Conservation (phyloP, 2,888 invertebrate species). For the Abscondita cerata region DNA sequence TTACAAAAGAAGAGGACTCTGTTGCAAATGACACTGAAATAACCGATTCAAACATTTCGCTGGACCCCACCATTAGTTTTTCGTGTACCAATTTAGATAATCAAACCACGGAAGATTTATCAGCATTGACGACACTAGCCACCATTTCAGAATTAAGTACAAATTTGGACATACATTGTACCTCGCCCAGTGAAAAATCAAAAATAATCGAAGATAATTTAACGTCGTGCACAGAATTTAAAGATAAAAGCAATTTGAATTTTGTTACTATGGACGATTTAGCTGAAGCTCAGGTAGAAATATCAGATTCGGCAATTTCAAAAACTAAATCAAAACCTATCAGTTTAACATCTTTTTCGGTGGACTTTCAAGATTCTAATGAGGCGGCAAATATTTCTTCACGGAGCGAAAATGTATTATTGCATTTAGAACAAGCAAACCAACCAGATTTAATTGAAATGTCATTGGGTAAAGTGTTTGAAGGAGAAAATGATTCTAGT, state of each 20-base stretch:
- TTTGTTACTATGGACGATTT: slow-evolving; percentile 58
- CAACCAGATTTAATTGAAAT: slow-evolving; percentile 23
- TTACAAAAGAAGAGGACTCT: too few species aligned
- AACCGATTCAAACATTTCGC: too few species aligned
- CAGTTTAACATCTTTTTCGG: slow-evolving; percentile 52
- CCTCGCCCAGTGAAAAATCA: slow-evolving; percentile 10
- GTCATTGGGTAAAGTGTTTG: slow-evolving; percentile 17
- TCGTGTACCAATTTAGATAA: slow-evolving; percentile 8
- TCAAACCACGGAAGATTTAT: slow-evolving; percentile 28
- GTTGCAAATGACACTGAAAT: too few species aligned
- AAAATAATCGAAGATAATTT: slow-evolving; percentile 21
- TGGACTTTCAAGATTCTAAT: slow-evolving; percentile 52
- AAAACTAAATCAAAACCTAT: slow-evolving; percentile 56
- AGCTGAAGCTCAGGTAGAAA: slow-evolving; percentile 61
- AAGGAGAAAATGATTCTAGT: slow-evolving; percentile 15
- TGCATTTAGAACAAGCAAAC: background rate
- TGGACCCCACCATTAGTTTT: background rate
- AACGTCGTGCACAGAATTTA: slow-evolving; percentile 1
- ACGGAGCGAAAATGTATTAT: background rate
- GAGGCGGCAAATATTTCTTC: background rate
- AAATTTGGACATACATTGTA: slow-evolving; percentile 17
- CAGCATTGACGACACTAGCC: slow-evolving; percentile 36
- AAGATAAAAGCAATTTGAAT: slow-evolving; percentile 63
- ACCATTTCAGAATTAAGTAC: slow-evolving; percentile 37
- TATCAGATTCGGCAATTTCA: slow-evolving; percentile 57